Conservation (phyloP, 1,140 invertebrate genomes). For the Drosophila carrolli region DNA sequence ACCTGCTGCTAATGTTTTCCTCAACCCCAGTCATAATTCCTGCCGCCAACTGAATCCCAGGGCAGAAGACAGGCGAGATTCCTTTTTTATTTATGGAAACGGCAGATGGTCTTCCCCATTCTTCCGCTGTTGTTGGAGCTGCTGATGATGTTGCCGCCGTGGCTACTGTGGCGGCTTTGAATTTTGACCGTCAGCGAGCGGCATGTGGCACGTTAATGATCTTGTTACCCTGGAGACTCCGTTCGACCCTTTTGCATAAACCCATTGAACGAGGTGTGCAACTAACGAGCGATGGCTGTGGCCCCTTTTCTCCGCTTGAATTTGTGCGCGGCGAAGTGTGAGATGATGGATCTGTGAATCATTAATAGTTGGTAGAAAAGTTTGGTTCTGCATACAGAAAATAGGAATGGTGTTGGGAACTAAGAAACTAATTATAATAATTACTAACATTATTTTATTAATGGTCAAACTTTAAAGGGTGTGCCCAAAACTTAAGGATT, state of each 20-base stretch:
- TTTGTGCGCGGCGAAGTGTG: constrained; percentile 5
- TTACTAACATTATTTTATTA: not conserved
- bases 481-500: no score
- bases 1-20: constrained; percentile 72
- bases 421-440: not conserved
- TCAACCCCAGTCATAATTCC: constrained; percentile 72
- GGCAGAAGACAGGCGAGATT: constrained; percentile 39
- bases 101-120: constrained; percentile 35
- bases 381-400: not conserved
- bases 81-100: constrained; percentile 69
- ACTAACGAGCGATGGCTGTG: constrained; percentile 50
- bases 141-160: constrained; percentile 5
- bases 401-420: not conserved
- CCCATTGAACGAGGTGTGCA: constrained; percentile 35
- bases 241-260: constrained; percentile 61
- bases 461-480: not conserved
- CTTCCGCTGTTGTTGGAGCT: constrained; percentile 15
- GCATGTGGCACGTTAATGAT: constrained; percentile 76
- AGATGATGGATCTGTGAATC: constrained; percentile 17
- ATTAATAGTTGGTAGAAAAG: constrained; percentile 4
- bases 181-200: constrained; percentile 57
- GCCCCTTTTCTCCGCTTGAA: constrained; percentile 9
- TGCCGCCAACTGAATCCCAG: constrained; percentile 48
- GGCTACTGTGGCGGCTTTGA: constrained; percentile 38
- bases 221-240: constrained; percentile 66